phyloP scores from a whole-genome alignment of 2,888 invertebrate species.

The Temnothorax unifasciatus region DNA sequence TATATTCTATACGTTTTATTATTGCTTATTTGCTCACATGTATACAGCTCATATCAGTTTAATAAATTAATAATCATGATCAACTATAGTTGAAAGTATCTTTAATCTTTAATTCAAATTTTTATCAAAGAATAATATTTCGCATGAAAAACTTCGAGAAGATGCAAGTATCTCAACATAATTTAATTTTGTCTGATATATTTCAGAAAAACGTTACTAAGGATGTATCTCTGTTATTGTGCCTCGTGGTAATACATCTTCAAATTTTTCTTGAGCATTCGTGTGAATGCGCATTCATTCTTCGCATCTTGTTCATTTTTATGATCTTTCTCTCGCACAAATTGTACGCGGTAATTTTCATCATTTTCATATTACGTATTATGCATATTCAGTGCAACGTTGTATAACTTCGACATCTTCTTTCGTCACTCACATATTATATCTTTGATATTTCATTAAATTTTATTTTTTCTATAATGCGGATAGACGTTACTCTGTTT shows the following conservation, averaged over 20 bases:
- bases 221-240: not conserved
- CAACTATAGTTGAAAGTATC: not conserved
- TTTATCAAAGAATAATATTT: conserved; percentile 9
- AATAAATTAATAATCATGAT: not conserved
- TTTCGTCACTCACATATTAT: not conserved
- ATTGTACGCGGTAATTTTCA: conserved; percentile 26
- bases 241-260: not conserved
- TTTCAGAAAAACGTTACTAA: not conserved
- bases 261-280: conserved; percentile 31
- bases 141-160: not conserved
- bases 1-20: not conserved
- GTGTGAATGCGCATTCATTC: not conserved
- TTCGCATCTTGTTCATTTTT: conserved; percentile 21
- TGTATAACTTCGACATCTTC: not conserved
- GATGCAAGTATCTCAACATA: not conserved
- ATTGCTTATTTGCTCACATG: not conserved
- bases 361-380: not conserved
- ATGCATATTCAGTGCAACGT: not conserved
- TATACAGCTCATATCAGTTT: not conserved
- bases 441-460: conserved; percentile 13
- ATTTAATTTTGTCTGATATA: not conserved
- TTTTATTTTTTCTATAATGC: not conserved
- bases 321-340: not conserved
- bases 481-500: not conserved
- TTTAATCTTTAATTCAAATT: not conserved